Percentiles rank a stretch among this genome's conserved stretches.
Conservation (phyloP, 2,888 invertebrate species). For the Lithophane socia region DNA sequence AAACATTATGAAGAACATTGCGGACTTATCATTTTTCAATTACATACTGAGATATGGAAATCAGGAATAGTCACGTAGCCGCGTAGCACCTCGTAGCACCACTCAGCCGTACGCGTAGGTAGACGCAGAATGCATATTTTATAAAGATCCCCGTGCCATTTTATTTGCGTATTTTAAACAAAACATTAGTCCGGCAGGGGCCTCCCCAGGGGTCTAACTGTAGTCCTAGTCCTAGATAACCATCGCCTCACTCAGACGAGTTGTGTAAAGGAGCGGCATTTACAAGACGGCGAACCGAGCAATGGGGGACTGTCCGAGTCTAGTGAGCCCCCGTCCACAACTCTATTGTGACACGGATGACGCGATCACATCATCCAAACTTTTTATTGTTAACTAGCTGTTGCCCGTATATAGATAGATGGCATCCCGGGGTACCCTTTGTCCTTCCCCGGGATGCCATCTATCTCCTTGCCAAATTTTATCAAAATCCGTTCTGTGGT, state of each 20-base stretch:
- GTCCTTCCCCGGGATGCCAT: too few relatives aligned
- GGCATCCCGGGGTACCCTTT: too few relatives aligned
- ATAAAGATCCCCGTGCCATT: too few relatives aligned
- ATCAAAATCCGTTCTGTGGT: too few relatives aligned
- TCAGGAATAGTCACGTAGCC: conserved; percentile 33
- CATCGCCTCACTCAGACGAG: too few relatives aligned
- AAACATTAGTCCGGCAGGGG: too few relatives aligned
- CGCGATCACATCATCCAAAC: not conserved
- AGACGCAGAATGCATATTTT: conserved; percentile 15
- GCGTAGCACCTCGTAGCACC: conserved; percentile 25
- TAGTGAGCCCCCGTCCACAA: not conserved
- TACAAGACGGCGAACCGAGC: not conserved
- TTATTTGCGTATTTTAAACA: too few relatives aligned
- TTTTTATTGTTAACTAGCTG: too few relatives aligned
- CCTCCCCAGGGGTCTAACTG: too few relatives aligned
- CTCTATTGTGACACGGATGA: not conserved
- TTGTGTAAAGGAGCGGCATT: not conserved
- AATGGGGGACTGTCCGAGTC: not conserved
- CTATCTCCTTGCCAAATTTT: too few relatives aligned
- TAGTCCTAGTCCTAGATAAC: too few relatives aligned
- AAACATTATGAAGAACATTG: conserved; percentile 2
- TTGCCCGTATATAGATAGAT: too few relatives aligned
- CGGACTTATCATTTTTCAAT: conserved; percentile 26
- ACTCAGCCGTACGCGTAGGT: not conserved
- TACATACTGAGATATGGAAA: conserved; percentile 5